Percentiles rank a stretch among this genome's conserved stretches.
Conservation (phyloP, 2,888 invertebrate genomes). For the Dione vanillae region DNA sequence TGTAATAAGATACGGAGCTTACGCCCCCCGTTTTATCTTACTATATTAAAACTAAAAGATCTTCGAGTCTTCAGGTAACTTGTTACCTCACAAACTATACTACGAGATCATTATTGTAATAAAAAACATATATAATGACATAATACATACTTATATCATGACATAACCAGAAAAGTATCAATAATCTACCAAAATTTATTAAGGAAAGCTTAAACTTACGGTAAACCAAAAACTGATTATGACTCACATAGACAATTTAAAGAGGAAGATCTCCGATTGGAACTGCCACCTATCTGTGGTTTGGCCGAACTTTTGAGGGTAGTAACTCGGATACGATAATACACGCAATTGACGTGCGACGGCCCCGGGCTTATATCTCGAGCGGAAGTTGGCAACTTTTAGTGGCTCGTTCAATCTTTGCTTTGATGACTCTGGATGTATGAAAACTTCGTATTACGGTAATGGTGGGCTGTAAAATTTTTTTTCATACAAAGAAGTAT, state of each 20-base stretch:
- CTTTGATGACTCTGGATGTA: slow-evolving; percentile 38
- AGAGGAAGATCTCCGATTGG: background rate
- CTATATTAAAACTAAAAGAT: too few species aligned
- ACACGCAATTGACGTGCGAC: slow-evolving; percentile 43
- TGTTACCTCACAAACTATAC: too few species aligned
- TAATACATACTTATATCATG: too few species aligned
- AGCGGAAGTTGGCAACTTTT: slow-evolving; percentile 37
- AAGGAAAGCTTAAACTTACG: background rate
- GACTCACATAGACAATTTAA: slow-evolving; percentile 26
- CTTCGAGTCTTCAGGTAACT: too few species aligned
- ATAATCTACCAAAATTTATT: background rate
- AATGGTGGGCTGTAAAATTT: slow-evolving; percentile 6
- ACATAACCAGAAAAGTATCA: too few species aligned
- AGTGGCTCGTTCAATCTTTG: slow-evolving; percentile 34
- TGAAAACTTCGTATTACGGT: slow-evolving; percentile 10
- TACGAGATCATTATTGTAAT: too few species aligned
- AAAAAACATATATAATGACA: too few species aligned
- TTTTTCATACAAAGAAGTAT: too few species aligned
- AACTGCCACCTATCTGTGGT: slow-evolving; percentile 39
- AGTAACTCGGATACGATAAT: slow-evolving; percentile 48
- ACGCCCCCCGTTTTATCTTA: too few species aligned
- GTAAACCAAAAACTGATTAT: slow-evolving; percentile 13
- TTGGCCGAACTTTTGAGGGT: slow-evolving; percentile 45
- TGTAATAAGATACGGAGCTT: too few species aligned
- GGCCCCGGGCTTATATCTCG: slow-evolving; percentile 33